Conservation (phyloP, 2,113 vertebrate genomes). For the Gymnobelideus leadbeateri region DNA sequence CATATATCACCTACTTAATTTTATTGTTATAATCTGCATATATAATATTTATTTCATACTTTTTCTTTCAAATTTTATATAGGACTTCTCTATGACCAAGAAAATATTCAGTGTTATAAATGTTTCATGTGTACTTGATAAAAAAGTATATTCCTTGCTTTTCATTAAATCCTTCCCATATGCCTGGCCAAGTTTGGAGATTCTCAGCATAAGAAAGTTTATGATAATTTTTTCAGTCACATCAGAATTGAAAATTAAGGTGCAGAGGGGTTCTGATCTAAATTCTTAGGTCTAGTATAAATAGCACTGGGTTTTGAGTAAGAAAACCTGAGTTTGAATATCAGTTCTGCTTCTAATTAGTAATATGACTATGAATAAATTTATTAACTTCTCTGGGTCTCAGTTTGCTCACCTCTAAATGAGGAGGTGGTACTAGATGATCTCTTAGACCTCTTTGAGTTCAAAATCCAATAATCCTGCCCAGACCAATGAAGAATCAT, state of each 20-base stretch:
- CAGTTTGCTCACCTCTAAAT: neutral
- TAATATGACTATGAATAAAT: neutral
- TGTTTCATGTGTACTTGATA: neutral
- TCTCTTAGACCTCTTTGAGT: neutral
- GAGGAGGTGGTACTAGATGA: neutral
- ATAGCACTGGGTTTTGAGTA: neutral
- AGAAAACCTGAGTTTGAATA: neutral
- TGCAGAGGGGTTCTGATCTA: neutral
- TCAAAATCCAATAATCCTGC: neutral
- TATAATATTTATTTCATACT: neutral
- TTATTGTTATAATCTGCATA: neutral
- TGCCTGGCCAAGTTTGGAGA: neutral
- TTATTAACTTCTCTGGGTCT: neutral
- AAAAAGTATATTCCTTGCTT: neutral
- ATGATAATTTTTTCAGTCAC: neutral
- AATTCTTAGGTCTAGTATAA: neutral
- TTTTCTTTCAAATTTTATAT: neutral
- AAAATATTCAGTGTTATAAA: neutral
- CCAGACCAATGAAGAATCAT: neutral
- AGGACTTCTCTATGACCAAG: neutral
- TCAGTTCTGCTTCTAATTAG: neutral
- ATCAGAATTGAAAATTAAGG: neutral
- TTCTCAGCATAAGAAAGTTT: neutral
- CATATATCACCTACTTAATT: neutral
- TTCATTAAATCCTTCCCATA: neutral